Evolutionary conservation across 2,113 vertebrate genomes (phyloP).

Genomic region (Heterotilapia buettikoferi): DNA sequence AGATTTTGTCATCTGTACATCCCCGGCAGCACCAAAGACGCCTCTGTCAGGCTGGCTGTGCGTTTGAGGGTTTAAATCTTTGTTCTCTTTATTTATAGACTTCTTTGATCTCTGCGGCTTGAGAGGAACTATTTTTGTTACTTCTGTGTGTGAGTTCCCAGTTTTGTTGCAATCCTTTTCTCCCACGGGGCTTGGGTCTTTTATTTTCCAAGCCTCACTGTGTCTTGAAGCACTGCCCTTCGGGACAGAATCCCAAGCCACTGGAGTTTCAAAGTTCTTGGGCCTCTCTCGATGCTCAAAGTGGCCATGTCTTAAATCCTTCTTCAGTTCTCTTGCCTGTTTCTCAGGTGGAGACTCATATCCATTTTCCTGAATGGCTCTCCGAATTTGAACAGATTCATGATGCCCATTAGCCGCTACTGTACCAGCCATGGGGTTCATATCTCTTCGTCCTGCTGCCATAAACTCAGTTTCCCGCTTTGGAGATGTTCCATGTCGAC

Average conservation of each 20-base stretch:
- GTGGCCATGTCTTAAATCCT: background rate
- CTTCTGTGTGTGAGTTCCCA: slow-evolving; percentile 41
- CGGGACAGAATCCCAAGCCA: background rate
- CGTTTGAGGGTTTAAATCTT: slow-evolving; percentile 31
- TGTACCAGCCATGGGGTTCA: background rate
- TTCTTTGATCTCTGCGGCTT: slow-evolving; percentile 78
- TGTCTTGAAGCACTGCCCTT: background rate
- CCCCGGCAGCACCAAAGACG: background rate
- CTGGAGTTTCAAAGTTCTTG: background rate
- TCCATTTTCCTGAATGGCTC: slow-evolving; percentile 62
- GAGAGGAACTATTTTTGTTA: slow-evolving; percentile 67
- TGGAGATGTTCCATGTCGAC: background rate
- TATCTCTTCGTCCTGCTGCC: background rate
- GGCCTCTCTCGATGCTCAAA: slow-evolving; percentile 1
- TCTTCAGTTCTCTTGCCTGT: background rate
- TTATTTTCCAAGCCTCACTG: slow-evolving; percentile 15
- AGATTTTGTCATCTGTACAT: slow-evolving; percentile 17
- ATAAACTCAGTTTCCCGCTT: background rate
- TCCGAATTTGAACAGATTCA: background rate
- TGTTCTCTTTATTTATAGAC: slow-evolving; percentile 63
- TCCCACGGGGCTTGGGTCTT: slow-evolving; percentile 19
- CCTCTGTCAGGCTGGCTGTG: slow-evolving; percentile 15
- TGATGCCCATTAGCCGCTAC: slow-evolving; percentile 18
- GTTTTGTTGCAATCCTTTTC: slow-evolving; percentile 35
- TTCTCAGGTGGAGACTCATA: slow-evolving; percentile 40